phyloP scores from a whole-genome alignment of 2,888 invertebrate genomes.

The Pyralis farinalis region DNA sequence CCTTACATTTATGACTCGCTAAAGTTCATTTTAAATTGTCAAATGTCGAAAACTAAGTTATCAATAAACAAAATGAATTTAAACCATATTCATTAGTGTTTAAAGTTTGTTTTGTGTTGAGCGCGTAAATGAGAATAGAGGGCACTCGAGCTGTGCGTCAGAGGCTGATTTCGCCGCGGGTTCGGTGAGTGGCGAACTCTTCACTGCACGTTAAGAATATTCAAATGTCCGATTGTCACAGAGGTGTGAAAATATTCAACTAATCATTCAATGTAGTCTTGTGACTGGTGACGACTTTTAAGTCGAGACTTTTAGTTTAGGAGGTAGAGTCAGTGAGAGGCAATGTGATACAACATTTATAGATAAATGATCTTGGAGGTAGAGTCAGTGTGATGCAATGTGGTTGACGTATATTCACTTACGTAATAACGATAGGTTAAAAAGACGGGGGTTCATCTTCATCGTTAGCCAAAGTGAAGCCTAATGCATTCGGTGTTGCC shows the following conservation, averaged over 20 bases:
- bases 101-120: conserved; percentile 29
- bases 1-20: conserved; percentile 13
- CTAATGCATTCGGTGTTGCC: too few species aligned
- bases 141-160: conserved; percentile 55
- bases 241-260: background rate
- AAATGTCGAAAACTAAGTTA: conserved; percentile 25
- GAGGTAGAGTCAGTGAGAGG: too few species aligned
- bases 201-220: background rate
- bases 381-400: too few species aligned
- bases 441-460: too few species aligned
- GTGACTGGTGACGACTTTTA: too few species aligned
- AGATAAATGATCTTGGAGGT: too few species aligned
- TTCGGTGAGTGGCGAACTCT: background rate
- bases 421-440: too few species aligned
- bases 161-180: conserved; percentile 58
- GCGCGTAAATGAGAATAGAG: too few species aligned
- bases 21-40: conserved; percentile 29
- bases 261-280: background rate
- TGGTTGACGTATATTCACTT: too few species aligned
- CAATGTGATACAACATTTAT: too few species aligned
- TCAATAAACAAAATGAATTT: conserved; percentile 16
- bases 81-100: conserved; percentile 26
- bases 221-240: background rate
- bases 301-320: too few species aligned
- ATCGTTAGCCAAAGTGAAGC: too few species aligned